These are phyloP conservation scores for Tetrapedia diversipes DNA, from an alignment of 2,888 invertebrate genomes.

Conservation along the genomic window DNA sequence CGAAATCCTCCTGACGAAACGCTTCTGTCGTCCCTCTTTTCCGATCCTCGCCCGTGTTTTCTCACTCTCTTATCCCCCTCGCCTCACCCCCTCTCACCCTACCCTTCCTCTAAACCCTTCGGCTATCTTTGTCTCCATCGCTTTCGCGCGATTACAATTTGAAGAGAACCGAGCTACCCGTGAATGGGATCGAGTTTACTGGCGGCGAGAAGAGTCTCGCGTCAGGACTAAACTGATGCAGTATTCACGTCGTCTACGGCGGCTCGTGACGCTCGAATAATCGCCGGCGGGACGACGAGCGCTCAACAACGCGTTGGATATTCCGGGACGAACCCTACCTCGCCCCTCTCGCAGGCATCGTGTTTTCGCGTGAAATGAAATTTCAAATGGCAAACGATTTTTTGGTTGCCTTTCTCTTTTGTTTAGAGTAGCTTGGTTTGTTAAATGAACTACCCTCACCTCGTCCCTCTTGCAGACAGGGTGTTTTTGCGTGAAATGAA, in stretches of 20 bases:
- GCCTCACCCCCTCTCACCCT: not conserved
- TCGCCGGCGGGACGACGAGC: constrained; percentile 20
- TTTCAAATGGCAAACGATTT: too few relatives aligned
- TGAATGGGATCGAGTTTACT: constrained; percentile 43
- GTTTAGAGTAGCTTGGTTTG: too few relatives aligned
- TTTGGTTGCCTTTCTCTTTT: too few relatives aligned
- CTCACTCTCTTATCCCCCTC: constrained; percentile 52
- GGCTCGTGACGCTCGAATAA: constrained; percentile 32
- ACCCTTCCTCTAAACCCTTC: constrained; percentile 7
- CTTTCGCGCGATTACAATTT: constrained; percentile 58
- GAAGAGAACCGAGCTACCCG: constrained; percentile 44
- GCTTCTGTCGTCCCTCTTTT: constrained; percentile 56
- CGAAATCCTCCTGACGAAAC: constrained; percentile 69
- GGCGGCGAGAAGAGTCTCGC: constrained; percentile 45
- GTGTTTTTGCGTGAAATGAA: too few relatives aligned
- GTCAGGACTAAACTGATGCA: constrained; percentile 51
- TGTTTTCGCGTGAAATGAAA: not conserved
- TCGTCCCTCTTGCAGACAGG: too few relatives aligned
- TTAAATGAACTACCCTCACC: too few relatives aligned
- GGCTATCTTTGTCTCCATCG: constrained; percentile 49
- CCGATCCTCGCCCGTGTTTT: constrained; percentile 59
- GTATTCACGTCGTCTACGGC: constrained; percentile 46
- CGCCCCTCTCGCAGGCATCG: not conserved
- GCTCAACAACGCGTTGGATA: constrained; percentile 21
- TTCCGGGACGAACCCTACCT: not conserved